Conservation (phyloP, 2,888 invertebrate genomes). For the Parascotia fuliginaria region DNA sequence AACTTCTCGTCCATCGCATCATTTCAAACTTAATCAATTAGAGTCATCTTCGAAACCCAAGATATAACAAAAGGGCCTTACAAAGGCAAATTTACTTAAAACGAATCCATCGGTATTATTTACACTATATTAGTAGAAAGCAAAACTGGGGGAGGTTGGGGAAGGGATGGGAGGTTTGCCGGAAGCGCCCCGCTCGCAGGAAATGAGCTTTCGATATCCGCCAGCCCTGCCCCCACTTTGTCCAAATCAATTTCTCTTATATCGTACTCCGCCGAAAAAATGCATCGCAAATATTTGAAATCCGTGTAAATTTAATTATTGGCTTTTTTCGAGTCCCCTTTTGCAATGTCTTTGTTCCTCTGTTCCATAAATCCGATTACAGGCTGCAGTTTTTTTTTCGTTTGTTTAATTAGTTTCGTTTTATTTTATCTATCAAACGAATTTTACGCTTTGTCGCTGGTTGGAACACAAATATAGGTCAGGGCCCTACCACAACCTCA, state of each 20-base stretch:
- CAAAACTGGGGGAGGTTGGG: slow-evolving; percentile 18
- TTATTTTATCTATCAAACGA: too few species aligned
- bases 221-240: slow-evolving; percentile 60
- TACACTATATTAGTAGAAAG: slow-evolving; percentile 49
- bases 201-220: slow-evolving; percentile 79
- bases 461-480: too few species aligned
- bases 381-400: background rate
- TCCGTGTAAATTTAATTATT: background rate
- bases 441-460: too few species aligned
- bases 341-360: background rate
- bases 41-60: background rate
- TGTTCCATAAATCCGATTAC: background rate
- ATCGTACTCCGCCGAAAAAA: slow-evolving; percentile 39
- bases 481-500: too few species aligned
- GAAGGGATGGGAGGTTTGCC: slow-evolving; percentile 8
- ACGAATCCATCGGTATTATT: slow-evolving; percentile 43
- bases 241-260: slow-evolving; percentile 76
- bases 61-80: background rate
- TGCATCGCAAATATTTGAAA: slow-evolving; percentile 32
- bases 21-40: background rate
- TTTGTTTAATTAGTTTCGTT: background rate
- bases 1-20: background rate
- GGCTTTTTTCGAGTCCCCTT: background rate
- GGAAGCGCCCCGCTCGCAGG: slow-evolving; percentile 62
- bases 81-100: slow-evolving; percentile 31